Evolutionary conservation across 2,797 vertebrate genomes (phyloP).

Genomic region (Choloepus didactylus): DNA sequence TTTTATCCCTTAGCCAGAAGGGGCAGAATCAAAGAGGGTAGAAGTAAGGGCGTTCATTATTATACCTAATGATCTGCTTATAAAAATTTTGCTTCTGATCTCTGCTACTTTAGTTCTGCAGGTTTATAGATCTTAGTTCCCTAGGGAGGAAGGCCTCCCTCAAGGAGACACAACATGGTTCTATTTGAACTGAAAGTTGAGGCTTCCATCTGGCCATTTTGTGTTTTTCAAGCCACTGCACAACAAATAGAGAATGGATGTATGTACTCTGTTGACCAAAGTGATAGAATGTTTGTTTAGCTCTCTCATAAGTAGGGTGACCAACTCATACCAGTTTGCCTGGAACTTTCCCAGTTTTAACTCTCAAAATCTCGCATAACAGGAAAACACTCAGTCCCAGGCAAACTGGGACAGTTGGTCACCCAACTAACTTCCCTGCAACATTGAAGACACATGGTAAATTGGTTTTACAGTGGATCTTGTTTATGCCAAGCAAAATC

Average conservation of each 20-base stretch:
- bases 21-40: background rate
- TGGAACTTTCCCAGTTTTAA: slow-evolving; percentile 30
- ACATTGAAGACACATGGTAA: background rate
- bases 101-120: background rate
- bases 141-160: background rate
- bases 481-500: background rate
- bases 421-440: slow-evolving; percentile 12
- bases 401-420: background rate
- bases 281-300: background rate
- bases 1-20: background rate
- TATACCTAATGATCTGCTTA: background rate
- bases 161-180: background rate
- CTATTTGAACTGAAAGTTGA: slow-evolving; percentile 2
- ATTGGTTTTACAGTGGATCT: slow-evolving; percentile 4
- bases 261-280: background rate
- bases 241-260: background rate
- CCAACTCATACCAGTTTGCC: background rate
- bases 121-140: background rate
- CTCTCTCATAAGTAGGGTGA: background rate
- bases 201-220: background rate
- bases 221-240: slow-evolving; percentile 2
- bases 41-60: background rate
- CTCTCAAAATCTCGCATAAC: background rate
- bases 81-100: slow-evolving; percentile 17
- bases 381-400: background rate